phyloP scores from a whole-genome alignment of 2,888 invertebrate species.

The Poecilus cupreus region DNA sequence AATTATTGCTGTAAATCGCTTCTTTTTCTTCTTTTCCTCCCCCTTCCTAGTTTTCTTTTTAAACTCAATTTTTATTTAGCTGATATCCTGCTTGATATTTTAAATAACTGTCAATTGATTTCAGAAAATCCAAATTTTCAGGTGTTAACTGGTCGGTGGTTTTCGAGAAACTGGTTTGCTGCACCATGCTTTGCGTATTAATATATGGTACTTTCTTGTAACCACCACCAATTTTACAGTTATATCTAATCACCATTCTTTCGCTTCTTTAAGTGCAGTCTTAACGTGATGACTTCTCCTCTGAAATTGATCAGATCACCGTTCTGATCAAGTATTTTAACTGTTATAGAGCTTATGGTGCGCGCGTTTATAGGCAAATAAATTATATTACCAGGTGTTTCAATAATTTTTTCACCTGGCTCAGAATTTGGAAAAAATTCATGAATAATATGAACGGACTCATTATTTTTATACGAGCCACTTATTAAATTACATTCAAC shows the following conservation, averaged over 20 bases:
- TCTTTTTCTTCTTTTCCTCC: not conserved
- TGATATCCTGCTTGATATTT: too few species aligned
- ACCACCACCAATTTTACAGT: not conserved
- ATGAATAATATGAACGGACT: not conserved
- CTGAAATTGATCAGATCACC: conserved; percentile 62
- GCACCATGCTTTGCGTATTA: too few species aligned
- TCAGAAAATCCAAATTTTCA: too few species aligned
- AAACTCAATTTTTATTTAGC: too few species aligned
- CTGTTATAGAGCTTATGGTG: conserved; percentile 61
- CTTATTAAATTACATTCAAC: too few species aligned
- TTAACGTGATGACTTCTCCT: conserved; percentile 62
- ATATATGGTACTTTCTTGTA: not conserved
- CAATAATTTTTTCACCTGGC: conserved; percentile 18
- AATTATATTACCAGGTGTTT: conserved; percentile 57
- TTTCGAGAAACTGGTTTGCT: too few species aligned
- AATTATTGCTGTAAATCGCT: not conserved
- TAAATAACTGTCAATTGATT: too few species aligned
- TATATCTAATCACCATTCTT: too few species aligned
- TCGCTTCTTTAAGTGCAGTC: conserved; percentile 52
- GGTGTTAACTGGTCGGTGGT: too few species aligned
- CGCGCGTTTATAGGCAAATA: conserved; percentile 61
- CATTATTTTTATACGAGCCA: not conserved
- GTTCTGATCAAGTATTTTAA: conserved; percentile 63
- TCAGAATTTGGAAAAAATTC: not conserved
- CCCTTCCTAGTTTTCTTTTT: too few species aligned